Conservation (phyloP, 2,888 invertebrate genomes). For the Auanema sp. region DNA sequence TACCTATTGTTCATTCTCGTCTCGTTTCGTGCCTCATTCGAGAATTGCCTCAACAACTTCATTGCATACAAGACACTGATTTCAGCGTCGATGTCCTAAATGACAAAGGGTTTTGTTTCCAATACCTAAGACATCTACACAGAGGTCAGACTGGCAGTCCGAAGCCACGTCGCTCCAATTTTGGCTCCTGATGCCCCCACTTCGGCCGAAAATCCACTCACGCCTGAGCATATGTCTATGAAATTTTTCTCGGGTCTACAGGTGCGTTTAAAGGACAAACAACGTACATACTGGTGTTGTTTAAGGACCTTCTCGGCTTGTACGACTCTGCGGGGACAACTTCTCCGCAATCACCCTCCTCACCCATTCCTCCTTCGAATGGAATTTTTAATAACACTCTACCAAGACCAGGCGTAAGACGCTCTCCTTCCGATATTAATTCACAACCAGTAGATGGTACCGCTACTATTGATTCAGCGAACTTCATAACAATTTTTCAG, state of each 20-base stretch:
- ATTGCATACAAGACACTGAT: too few relatives aligned
- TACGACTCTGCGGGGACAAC: constrained; percentile 14
- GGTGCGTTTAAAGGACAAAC: constrained; percentile 21
- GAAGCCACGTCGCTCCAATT: constrained; percentile 7
- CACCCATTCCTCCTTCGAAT: constrained; percentile 16
- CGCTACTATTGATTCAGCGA: neutral
- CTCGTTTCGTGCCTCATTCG: too few relatives aligned
- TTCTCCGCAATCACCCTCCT: constrained; percentile 11
- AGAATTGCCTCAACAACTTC: too few relatives aligned
- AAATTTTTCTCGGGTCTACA: constrained; percentile 50
- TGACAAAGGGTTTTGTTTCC: too few relatives aligned
- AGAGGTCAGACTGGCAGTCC: constrained; percentile 15
- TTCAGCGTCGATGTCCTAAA: too few relatives aligned
- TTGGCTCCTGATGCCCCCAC: constrained; percentile 18
- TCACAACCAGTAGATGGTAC: too few relatives aligned
- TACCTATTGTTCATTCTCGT: too few relatives aligned
- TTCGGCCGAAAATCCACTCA: constrained; percentile 20
- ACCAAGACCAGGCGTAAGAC: neutral
- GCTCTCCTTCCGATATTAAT: too few relatives aligned
- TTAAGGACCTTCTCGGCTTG: constrained; percentile 25
- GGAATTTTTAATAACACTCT: neutral
- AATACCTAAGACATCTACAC: too few relatives aligned
- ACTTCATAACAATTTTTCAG: neutral
- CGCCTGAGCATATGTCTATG: constrained; percentile 38
- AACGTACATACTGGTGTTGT: neutral